Percentiles rank a stretch among this genome's conserved stretches.
phyloP scores from a whole-genome alignment of 2,797 vertebrate species.

The Euphonia xanthogaster region DNA sequence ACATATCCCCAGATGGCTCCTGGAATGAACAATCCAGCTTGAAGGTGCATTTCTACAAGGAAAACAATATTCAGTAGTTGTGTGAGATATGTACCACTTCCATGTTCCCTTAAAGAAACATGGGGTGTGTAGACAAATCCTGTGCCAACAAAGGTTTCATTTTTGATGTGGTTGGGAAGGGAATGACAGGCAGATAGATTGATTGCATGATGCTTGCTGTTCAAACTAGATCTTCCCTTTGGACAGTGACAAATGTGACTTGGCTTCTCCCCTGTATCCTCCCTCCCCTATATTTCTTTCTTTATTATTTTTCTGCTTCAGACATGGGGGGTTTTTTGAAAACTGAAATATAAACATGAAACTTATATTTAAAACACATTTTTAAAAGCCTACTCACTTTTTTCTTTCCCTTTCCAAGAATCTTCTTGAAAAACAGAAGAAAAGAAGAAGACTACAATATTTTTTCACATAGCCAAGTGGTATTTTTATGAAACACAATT shows the following conservation, averaged over 20 bases:
- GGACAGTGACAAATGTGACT: neutral
- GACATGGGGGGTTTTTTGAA: fast-evolving
- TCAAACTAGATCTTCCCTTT: neutral
- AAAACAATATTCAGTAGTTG: neutral
- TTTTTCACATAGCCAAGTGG: neutral
- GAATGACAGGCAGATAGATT: neutral
- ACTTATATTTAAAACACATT: neutral
- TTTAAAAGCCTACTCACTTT: fast-evolving
- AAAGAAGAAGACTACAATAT: neutral
- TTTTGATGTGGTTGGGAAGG: neutral
- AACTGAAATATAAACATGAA: neutral
- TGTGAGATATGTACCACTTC: neutral
- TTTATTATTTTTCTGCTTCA: neutral
- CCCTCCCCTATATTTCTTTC: neutral
- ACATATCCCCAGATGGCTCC: neutral
- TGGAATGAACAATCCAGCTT: neutral
- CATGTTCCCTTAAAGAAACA: neutral
- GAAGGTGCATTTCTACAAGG: neutral
- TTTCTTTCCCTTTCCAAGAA: neutral
- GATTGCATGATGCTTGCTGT: neutral
- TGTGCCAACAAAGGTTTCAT: neutral
- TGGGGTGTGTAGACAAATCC: neutral
- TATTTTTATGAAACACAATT: neutral
- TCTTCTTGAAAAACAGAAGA: neutral
- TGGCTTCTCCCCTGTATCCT: neutral